Base-by-base conservation (phyloP, 2,888 invertebrate species). In the Chironomus riparius region DNA sequence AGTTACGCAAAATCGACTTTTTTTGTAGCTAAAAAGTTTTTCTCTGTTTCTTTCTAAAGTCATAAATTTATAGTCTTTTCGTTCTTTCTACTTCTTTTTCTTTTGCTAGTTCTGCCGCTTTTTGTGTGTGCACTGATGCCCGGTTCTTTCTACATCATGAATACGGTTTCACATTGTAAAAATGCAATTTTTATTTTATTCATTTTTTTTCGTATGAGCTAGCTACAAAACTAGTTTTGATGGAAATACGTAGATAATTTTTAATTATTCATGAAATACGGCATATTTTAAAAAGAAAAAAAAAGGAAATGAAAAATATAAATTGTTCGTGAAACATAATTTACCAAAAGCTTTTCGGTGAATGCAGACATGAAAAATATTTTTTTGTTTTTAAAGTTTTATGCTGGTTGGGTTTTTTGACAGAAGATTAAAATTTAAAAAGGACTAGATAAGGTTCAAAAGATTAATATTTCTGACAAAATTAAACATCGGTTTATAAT, bases 181-280 rank as follows among this genome's bases (percentile, higher is more conserved):
- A 56, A 15, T 15, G 18, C 15, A 18, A 15, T 38, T 38, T 38
- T 38, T 38, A 38, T 15, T 56, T 56, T 56, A 7, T 56, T 10
- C 22, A 47, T 28, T 62, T 61, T 73, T 61, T 62, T 28, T 61
- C 28, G 61, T 62, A 50, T 73, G 38, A 38, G 47, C 65, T 65
- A 21, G 65, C 22, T 21, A 65, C 38, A 10, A 22, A 74, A 65
- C 74, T 18, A 65, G 65, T 74, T 74, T 68, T 47, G 74, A 74
- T 74, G 65, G 68, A 47, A 68, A 62, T 22, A 62, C 47, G 21
- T n/a, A 68, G 74, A 74, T 74, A 74, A 47, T 15, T 47, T 68
- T 74, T 74, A 74, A 74, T 74, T 74, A 74, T 74, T 74, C 74
- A 74, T 74, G 74, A 47, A 68, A 65, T 28, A n/a, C 21, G n/a